Percentiles rank a stretch among this genome's conserved stretches.
Evolutionary conservation across 2,797 vertebrate genomes (phyloP).

Genomic region (Cyclopterus lumpus): DNA sequence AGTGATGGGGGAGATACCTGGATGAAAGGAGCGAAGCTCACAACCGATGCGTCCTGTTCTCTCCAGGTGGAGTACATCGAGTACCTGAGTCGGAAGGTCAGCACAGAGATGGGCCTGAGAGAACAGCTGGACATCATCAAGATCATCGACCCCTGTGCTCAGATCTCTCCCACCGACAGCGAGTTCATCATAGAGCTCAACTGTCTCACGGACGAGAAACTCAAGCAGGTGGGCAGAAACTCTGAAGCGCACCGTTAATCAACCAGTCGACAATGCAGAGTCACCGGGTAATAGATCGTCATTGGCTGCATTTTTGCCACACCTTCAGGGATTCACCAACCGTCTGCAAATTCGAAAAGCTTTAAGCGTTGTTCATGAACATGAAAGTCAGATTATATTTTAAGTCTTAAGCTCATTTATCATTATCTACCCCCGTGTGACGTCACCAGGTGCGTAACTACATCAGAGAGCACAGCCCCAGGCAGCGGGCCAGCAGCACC

Average conservation of each 20-base stretch:
- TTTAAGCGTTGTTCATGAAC: background rate
- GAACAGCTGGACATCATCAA: constrained; percentile 99
- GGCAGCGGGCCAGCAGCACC: constrained; percentile 86
- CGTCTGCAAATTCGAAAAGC: background rate
- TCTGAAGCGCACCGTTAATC: too few species aligned
- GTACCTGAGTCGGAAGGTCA: constrained; percentile 97
- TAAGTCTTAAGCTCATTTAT: background rate
- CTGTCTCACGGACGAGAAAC: constrained; percentile 97
- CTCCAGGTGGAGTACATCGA: constrained; percentile 98
- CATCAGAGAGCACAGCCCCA: constrained; percentile 94
- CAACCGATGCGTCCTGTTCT: background rate
- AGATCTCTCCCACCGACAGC: constrained; percentile 98
- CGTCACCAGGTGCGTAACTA: constrained; percentile 92
- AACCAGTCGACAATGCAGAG: too few species aligned
- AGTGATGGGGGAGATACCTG: background rate
- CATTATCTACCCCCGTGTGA: background rate
- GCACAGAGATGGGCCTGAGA: constrained; percentile 98
- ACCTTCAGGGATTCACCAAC: background rate
- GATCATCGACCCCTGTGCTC: constrained; percentile 98
- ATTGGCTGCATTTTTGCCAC: background rate
- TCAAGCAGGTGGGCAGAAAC: constrained; percentile 90
- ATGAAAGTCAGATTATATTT: background rate
- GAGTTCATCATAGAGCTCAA: constrained; percentile 99
- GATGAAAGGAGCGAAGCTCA: background rate
- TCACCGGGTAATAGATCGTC: background rate